Conservation (phyloP, 2,113 vertebrate genomes). For the Pollachius pollachius region DNA sequence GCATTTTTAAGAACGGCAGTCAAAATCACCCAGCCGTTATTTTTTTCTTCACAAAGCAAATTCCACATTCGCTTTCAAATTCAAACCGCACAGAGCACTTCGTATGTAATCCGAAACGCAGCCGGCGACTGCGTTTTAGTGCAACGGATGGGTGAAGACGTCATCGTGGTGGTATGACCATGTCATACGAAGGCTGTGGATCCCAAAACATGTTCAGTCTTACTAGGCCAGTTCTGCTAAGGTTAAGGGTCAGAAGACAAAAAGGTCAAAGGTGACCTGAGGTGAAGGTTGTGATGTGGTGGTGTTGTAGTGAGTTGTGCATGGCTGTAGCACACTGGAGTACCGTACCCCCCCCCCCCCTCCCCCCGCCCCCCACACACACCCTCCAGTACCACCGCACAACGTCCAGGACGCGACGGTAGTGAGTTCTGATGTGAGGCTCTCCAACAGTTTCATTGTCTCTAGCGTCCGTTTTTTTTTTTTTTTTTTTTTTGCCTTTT, state of each 20-base stretch:
- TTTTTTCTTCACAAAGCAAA: constrained; percentile 39
- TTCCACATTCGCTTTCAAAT: constrained; percentile 38
- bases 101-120: constrained; percentile 30
- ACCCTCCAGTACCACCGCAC: constrained; percentile 21
- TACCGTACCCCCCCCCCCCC: background rate
- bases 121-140: constrained; percentile 19
- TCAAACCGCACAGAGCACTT: constrained; percentile 57
- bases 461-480: constrained; percentile 50
- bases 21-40: constrained; percentile 39
- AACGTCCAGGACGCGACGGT: constrained; percentile 40
- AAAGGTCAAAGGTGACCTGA: constrained; percentile 45
- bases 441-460: constrained; percentile 51
- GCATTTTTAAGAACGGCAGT: constrained; percentile 45
- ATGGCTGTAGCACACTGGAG: constrained; percentile 20
- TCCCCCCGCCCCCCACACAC: background rate
- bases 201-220: constrained; percentile 42
- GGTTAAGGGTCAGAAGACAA: constrained; percentile 32
- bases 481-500: constrained; percentile 25
- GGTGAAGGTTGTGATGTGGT: constrained; percentile 37
- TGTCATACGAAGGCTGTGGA: constrained; percentile 26
- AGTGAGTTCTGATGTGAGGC: constrained; percentile 49
- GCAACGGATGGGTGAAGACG: constrained; percentile 25
- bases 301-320: constrained; percentile 11
- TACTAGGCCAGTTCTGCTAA: constrained; percentile 37
- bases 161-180: constrained; percentile 40